Evolutionary conservation across 2,888 invertebrate species (phyloP), one percentile per base, ranked within the genome.

Genomic region (Drosophila siamana): DNA sequence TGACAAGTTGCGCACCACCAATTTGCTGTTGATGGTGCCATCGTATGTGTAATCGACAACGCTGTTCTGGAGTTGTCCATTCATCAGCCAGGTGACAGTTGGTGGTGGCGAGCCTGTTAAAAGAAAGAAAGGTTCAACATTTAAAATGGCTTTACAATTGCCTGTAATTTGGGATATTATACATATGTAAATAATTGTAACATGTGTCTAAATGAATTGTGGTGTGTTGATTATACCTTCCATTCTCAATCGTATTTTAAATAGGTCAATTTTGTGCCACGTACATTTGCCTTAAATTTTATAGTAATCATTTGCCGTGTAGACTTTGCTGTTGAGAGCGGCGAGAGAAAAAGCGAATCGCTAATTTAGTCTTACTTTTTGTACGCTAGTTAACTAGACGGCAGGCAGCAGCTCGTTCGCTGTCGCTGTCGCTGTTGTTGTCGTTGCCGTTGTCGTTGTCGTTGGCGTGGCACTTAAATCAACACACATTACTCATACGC

Each of bases 71-170:
- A 91, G 88, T 89, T 92, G 86, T 74, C 93, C 95, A 86, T 95
- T 95, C 75, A 95, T 93, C 94, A 95, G 96, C 96, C 96, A 96
- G 80, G 94, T 94, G 67, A 96, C 95, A 64, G 93, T 93, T 11
- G 96, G 96, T 59, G 94, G 93, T 11, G 96, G 96, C 75, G 94
- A 94, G 78, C 96, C 96, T 96, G 92, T 8, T n/a, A n/a, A n/a
- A n/a, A 13, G 13, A 28, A 56, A 44, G 33, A 33, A 33, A 33
- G 5, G 4, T n/a, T 2, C 26, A 57, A 6, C 13, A 43, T 9
- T 43, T 33, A 0, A 33, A 43, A 33, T 43, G 15, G 16, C 22
- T 55, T 63, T 54, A 60, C 74, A 66, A 62, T 51, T 7, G 13
- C 13, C n/a, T 13, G 1, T 40, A 41, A 43, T 8, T 60, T 40